Base-by-base conservation (phyloP, 1,140 invertebrate genomes). In the Drosophila nigrodunni region DNA sequence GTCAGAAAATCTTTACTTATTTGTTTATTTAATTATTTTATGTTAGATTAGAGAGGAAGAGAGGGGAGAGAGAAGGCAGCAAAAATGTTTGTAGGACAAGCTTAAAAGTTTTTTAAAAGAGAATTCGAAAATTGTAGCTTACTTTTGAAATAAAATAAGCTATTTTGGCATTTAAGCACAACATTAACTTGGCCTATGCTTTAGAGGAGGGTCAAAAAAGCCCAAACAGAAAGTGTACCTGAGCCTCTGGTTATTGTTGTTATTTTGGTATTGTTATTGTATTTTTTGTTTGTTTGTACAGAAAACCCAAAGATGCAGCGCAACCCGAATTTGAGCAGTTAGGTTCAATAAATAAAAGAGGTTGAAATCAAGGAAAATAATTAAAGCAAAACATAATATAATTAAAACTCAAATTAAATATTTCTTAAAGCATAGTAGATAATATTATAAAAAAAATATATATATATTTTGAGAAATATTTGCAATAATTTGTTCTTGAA, bases 81-180 rank as follows among this genome's bases (percentile, higher is more conserved):
- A 85, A 90, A 78, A 58, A 85, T 72, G 54, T 75, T 89, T 86
- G 85, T 82, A 76, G 77, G 74, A 85, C 85, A 89, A 89, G 85
- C 85, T 89, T 89, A 83, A 30, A 30, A 78, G 54, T 58, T 80
- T 87, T 61, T 69, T 67, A 87, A 87, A 88, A 65, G 77, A 82
- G 57, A 87, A 73, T 87, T 82, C 68, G 78, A 87, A 88, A 87
- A 30, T 30, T 69, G 69, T 78, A 46, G 82, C 82, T 86, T 86
- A 86, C 82, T 86, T 86, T 86, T 78, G 68, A 82, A 87, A 81
- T 62, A 83, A 30, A 89, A 74, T 66, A 88, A 89, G 83, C 85
- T 77, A 66, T 57, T 57, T 57, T 57, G 54, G 35, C 54, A 41
- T 74, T 76, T 57, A 86, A 86, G 82, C 83, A 68, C 54, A 72